These are phyloP conservation scores for Aleiodes alternator DNA, from an alignment of 2,888 invertebrate species.

Conservation along the genomic window DNA sequence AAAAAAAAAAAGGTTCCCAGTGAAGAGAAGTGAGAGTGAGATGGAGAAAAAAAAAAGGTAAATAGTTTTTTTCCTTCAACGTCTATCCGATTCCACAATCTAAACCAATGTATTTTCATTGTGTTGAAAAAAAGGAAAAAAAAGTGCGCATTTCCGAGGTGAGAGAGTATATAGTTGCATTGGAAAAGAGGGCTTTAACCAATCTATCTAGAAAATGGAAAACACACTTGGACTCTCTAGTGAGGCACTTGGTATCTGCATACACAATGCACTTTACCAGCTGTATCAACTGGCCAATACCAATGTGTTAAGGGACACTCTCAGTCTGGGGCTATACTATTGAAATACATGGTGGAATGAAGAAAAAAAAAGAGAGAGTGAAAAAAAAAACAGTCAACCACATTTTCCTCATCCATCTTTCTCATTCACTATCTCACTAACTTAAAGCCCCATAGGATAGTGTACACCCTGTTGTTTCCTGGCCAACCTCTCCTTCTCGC, in stretches of 20 bases:
- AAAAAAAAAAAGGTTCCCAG: background rate
- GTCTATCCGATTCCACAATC: constrained; percentile 26
- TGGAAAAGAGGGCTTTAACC: constrained; percentile 19
- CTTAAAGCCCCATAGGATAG: background rate
- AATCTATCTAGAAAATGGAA: constrained; percentile 22
- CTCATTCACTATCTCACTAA: constrained; percentile 10
- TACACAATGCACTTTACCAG: constrained; percentile 30
- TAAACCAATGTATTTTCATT: constrained; percentile 12
- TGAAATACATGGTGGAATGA: background rate
- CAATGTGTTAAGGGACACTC: constrained; percentile 17
- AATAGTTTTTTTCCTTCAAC: background rate
- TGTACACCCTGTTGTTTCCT: background rate
- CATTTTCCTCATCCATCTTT: background rate
- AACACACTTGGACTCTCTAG: constrained; percentile 28
- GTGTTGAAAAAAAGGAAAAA: no score
- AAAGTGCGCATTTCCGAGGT: background rate
- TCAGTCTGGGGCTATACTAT: background rate
- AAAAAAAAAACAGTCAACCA: background rate
- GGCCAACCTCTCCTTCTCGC: constrained; percentile 18
- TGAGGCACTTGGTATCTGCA: constrained; percentile 32
- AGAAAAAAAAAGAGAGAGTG: background rate
- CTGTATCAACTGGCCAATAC: constrained; percentile 24
- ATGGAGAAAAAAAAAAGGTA: background rate
- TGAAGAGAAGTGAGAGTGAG: background rate
- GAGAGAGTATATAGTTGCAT: background rate